Evolutionary conservation across 2,888 invertebrate species (phyloP), one percentile per base, ranked within the genome.

Genomic region (Brachynemurus nebulosus): DNA sequence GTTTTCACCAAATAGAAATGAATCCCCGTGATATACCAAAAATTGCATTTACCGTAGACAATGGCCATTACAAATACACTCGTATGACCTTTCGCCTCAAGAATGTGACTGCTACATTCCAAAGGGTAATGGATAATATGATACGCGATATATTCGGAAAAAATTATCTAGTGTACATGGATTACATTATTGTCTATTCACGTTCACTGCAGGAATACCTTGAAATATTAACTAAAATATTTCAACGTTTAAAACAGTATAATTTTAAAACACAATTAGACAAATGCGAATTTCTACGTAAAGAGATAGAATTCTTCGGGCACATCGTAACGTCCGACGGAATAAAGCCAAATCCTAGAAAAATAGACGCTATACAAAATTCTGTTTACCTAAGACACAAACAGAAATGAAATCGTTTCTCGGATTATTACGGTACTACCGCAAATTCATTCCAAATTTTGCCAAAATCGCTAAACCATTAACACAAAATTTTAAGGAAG

Each of bases 331-430:
- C n/a, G n/a, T n/a, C n/a, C n/a, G n/a, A n/a, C n/a, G n/a, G n/a
- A n/a, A n/a, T n/a, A n/a, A n/a, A n/a, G n/a, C n/a, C n/a, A n/a
- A n/a, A n/a, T n/a, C n/a, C n/a, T n/a, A n/a, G n/a, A n/a, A n/a
- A n/a, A n/a, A n/a, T n/a, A 4, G 35, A 49, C 25, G 52, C 54
- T 0, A 54, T 55, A 16, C 47, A 46, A 50, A 55, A 9, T 54
- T 47, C 23, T 48, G 50, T 8, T 33, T 53, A 19, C 55, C 53
- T 5, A 51, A 44, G 36, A 55, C 52, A 11, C 43, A 27, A 23
- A 57, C 55, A 47, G 45, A 57, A 48, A 54, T 57, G 3, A 55
- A 55, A 53, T n/a, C n/a, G n/a, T n/a, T n/a, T n/a, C n/a, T n/a
- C n/a, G n/a, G n/a, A n/a, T n/a, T n/a, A n/a, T n/a, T n/a, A n/a